Evolutionary conservation across 2,888 invertebrate species (phyloP).

Genomic region (Carabus problematicus): DNA sequence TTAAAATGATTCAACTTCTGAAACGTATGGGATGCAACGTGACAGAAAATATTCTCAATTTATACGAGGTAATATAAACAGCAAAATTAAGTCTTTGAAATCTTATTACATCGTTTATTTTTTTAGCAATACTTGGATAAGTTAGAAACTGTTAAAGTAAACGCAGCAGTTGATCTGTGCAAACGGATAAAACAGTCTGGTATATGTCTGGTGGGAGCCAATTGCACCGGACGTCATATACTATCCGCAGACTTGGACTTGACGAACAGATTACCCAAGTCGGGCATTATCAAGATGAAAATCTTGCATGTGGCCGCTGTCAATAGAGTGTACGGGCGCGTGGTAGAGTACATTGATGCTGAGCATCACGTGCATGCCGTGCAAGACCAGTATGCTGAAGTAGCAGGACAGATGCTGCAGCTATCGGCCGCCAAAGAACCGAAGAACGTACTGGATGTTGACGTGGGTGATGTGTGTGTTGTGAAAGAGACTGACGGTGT

Average conservation of each 20-base stretch:
- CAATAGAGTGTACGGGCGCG: slow-evolving; percentile 67
- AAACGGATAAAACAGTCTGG: slow-evolving; percentile 70
- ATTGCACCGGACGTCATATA: slow-evolving; percentile 70
- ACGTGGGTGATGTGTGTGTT: slow-evolving; percentile 67
- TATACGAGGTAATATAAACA: slow-evolving; percentile 47
- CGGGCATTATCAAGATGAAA: slow-evolving; percentile 66
- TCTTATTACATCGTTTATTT: too few relatives aligned
- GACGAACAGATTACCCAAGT: slow-evolving; percentile 62
- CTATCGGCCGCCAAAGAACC: slow-evolving; percentile 49
- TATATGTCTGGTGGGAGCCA: slow-evolving; percentile 64
- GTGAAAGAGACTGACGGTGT: slow-evolving; percentile 60
- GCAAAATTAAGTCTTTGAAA: too few relatives aligned
- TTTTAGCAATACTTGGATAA: slow-evolving; percentile 50
- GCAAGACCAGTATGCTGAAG: slow-evolving; percentile 49
- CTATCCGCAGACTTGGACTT: slow-evolving; percentile 64
- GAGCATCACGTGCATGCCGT: slow-evolving; percentile 46
- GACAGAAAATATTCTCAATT: slow-evolving; percentile 54
- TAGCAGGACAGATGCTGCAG: slow-evolving; percentile 49
- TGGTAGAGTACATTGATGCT: slow-evolving; percentile 59
- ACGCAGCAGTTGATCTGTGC: slow-evolving; percentile 64
- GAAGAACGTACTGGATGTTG: slow-evolving; percentile 53
- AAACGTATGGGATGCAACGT: slow-evolving; percentile 58
- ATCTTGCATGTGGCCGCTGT: slow-evolving; percentile 67
- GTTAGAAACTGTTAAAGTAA: slow-evolving; percentile 60
- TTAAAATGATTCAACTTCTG: slow-evolving; percentile 68